A percentile compares a stretch with the other conserved stretches of the same genome.
These are phyloP conservation scores for Spongia lamella DNA, from an alignment of 37 sponge, comb jelly and placozoan species.

Conservation along the genomic window DNA sequence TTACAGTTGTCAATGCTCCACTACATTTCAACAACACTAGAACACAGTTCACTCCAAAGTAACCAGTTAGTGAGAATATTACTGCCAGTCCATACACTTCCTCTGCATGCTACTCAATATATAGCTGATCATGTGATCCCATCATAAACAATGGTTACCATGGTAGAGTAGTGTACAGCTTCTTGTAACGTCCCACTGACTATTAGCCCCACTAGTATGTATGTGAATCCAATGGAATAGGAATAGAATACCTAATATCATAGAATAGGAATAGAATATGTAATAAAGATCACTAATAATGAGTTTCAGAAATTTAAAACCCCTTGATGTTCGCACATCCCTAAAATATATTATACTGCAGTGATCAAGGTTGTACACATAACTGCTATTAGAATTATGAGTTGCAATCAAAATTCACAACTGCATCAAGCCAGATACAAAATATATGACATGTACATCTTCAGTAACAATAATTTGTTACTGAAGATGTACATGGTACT, in stretches of 20 bases:
- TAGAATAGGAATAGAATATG: too few species aligned
- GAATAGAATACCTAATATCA: conserved; percentile 54
- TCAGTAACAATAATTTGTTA: too few species aligned
- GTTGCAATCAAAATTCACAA: too few species aligned
- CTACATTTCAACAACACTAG: conserved; percentile 53
- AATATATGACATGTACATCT: too few species aligned
- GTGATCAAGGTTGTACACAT: too few species aligned
- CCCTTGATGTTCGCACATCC: too few species aligned
- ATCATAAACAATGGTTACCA: conserved; percentile 2
- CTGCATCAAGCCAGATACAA: too few species aligned
- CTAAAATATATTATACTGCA: too few species aligned
- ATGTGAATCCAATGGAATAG: conserved; percentile 61
- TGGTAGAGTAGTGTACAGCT: conserved; percentile 32
- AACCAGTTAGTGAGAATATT: conserved; percentile 73
- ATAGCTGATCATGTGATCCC: not conserved
- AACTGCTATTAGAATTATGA: too few species aligned
- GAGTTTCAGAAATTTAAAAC: too few species aligned
- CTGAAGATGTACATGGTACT: too few species aligned
- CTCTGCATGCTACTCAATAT: conserved; percentile 24
- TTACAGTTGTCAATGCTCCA: conserved; percentile 78
- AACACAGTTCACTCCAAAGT: conserved; percentile 80
- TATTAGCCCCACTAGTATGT: conserved; percentile 41
- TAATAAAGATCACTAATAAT: not conserved
- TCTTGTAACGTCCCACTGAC: conserved; percentile 12
- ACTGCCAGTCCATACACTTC: conserved; percentile 48